These are phyloP conservation scores for Calliphora vomitoria DNA, from an alignment of 2,888 invertebrate genomes.

Conservation along the genomic window DNA sequence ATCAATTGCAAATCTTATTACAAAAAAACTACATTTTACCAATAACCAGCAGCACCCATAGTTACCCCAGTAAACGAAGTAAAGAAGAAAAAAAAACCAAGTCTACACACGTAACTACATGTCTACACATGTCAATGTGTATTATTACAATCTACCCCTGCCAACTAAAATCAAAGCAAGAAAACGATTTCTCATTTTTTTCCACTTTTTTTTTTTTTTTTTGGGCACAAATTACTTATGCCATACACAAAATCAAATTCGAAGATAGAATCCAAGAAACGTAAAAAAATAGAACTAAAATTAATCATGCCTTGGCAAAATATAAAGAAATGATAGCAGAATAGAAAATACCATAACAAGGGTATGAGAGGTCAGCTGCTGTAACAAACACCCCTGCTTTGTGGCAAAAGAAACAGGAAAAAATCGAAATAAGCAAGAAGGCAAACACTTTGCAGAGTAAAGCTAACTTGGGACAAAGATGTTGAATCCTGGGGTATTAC, in stretches of 20 bases:
- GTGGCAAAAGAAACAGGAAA: too few relatives aligned
- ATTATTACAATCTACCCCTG: not conserved
- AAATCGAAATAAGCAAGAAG: conserved; percentile 8
- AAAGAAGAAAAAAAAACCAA: not conserved
- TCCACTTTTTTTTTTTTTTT: not conserved
- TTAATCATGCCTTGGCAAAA: conserved; percentile 55
- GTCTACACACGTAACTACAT: not conserved
- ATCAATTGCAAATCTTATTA: not conserved
- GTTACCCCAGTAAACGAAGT: not conserved
- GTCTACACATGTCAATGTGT: conserved; percentile 30
- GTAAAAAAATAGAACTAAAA: conserved; percentile 18
- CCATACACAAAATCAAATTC: conserved; percentile 26
- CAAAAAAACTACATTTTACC: not conserved
- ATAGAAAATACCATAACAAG: conserved; percentile 1
- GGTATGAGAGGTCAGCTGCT: conserved; percentile 11
- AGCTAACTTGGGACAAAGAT: conserved; percentile 14
- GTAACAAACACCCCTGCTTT: not conserved
- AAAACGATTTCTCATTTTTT: not conserved
- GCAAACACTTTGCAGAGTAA: not conserved
- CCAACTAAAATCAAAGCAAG: not conserved
- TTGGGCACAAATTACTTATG: not conserved
- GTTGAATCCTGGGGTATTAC: not conserved
- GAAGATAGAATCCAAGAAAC: not conserved
- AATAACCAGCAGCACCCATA: not conserved
- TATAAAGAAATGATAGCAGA: conserved; percentile 10